phyloP scores from a whole-genome alignment of 2,888 invertebrate genomes.

The Troilus luridus region DNA sequence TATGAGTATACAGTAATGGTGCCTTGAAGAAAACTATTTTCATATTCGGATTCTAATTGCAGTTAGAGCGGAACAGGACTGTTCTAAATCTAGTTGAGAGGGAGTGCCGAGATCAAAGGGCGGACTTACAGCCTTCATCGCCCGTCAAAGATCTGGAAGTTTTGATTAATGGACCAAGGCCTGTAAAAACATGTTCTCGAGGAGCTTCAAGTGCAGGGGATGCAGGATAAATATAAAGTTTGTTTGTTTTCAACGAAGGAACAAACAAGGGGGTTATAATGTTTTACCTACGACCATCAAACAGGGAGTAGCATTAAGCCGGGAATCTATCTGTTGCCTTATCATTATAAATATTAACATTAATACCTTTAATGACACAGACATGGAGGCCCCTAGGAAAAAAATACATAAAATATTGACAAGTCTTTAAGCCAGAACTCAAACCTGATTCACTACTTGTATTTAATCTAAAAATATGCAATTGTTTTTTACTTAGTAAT shows the following conservation, averaged over 20 bases:
- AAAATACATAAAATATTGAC: no score
- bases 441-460: no score
- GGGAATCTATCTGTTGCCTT: no score
- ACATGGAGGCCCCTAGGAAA: no score
- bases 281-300: neutral
- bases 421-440: no score
- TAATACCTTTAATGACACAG: no score
- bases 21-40: neutral
- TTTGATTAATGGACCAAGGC: constrained; percentile 13
- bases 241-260: neutral
- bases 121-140: neutral
- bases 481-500: no score
- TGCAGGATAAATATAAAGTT: neutral
- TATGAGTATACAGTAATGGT: neutral
- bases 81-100: neutral
- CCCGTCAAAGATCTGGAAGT: neutral
- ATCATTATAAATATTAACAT: no score
- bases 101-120: constrained; percentile 2
- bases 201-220: neutral
- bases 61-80: neutral
- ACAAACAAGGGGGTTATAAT: neutral
- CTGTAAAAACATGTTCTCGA: neutral
- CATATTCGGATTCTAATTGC: neutral
- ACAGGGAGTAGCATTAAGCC: neutral
- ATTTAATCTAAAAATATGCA: no score